phyloP scores from a whole-genome alignment of 2,797 vertebrate genomes.

The Denticeps clupeoides region DNA sequence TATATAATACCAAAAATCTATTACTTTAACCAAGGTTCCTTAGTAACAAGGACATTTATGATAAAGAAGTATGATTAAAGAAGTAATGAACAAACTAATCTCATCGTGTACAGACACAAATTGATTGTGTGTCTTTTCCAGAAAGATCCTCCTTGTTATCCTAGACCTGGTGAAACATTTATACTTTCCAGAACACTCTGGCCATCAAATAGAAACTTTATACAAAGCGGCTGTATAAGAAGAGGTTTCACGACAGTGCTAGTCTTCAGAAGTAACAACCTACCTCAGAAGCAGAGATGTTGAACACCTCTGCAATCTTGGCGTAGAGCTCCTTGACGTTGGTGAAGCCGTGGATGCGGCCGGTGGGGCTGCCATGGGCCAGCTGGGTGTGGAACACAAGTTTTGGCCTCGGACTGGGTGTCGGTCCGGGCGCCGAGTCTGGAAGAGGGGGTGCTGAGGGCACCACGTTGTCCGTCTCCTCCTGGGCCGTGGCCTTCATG shows the following conservation, averaged over 20 bases:
- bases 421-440: slow-evolving; percentile 47
- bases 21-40: too few species aligned
- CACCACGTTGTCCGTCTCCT: slow-evolving; percentile 23
- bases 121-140: too few species aligned
- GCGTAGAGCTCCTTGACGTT: slow-evolving; percentile 91
- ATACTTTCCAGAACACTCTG: too few species aligned
- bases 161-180: too few species aligned
- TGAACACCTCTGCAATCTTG: slow-evolving; percentile 91
- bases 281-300: slow-evolving; percentile 90
- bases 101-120: too few species aligned
- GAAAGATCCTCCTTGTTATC: too few species aligned
- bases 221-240: slow-evolving; percentile 96
- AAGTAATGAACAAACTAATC: too few species aligned
- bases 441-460: slow-evolving; percentile 37
- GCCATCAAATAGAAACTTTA: too few species aligned
- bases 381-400: slow-evolving; percentile 95
- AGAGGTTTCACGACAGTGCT: slow-evolving; percentile 65
- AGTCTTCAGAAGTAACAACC: slow-evolving; percentile 20
- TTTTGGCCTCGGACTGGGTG: slow-evolving; percentile 62
- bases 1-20: too few species aligned
- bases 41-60: too few species aligned
- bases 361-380: slow-evolving; percentile 89
- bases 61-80: too few species aligned
- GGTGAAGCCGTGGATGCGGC: slow-evolving; percentile 86
- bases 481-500: slow-evolving; percentile 36